Evolutionary conservation across 2,888 invertebrate species (phyloP), one percentile per base, ranked within the genome.

Genomic region (Tanytarsus gracilentus): DNA sequence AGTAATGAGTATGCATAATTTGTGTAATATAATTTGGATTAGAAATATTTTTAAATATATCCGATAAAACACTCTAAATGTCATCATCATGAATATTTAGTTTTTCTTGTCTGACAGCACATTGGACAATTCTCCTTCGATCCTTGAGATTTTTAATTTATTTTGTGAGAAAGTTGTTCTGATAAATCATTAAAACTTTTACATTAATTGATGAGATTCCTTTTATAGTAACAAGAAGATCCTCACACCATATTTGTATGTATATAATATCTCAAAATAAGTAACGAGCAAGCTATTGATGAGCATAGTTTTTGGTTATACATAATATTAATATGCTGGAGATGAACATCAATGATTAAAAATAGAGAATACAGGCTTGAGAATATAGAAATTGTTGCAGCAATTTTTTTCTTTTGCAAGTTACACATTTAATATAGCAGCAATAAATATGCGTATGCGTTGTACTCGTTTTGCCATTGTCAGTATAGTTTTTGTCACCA

Each of bases 81-180:
- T n/a, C n/a, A n/a, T n/a, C n/a, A n/a, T n/a, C n/a, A n/a, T n/a
- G n/a, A n/a, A n/a, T n/a, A n/a, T n/a, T n/a, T n/a, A 14, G 16
- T 36, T 16, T 14, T 36, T 36, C 14, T 36, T 33, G 36, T 36
- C 36, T 33, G 23, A 52, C 52, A 52, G 52, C 52, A 23, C 33
- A 18, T 33, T n/a, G 33, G 49, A 33, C 52, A 52, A 52, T 21
- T 52, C 6, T 30, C 44, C 30, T 52, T 52, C 33, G 52, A 52
- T 52, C 52, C 52, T 52, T 52, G 52, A 52, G 33, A 52, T 52
- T 33, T 36, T 16, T 16, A 14, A 16, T 14, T 36, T 36, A 36
- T 36, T 36, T 36, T n/a, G 9, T 36, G n/a, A 36, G 36, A 36
- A 14, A 36, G 16, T 36, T 3, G n/a, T 4, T 36, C n/a, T 36